These are phyloP conservation scores for Drosophila sp. DNA, from an alignment of 1,140 invertebrate genomes.

Conservation along the genomic window DNA sequence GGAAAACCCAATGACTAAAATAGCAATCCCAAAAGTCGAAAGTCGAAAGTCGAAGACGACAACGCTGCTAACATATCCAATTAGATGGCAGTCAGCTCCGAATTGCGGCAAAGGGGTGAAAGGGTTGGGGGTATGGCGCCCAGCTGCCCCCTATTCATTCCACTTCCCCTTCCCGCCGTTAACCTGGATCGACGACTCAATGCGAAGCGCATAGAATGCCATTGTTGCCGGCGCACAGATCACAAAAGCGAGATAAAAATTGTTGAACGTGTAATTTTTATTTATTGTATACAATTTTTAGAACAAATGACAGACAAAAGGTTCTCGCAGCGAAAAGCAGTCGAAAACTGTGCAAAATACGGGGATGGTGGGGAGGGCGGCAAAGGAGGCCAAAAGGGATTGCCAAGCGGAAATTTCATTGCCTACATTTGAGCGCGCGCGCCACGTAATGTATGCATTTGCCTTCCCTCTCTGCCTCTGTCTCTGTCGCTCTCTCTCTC, in stretches of 20 bases:
- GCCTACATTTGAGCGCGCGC: slow-evolving; percentile 54
- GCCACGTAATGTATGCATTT: slow-evolving; percentile 54
- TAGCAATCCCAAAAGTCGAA: slow-evolving; percentile 33
- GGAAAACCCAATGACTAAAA: slow-evolving; percentile 11
- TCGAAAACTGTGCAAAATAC: neutral
- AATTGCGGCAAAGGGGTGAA: neutral
- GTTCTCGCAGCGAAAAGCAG: slow-evolving; percentile 33
- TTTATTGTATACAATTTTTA: slow-evolving; percentile 83
- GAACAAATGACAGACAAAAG: slow-evolving; percentile 78
- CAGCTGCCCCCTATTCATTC: no score
- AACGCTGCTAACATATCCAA: slow-evolving; percentile 71
- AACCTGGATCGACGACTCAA: neutral
- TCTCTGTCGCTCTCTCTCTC: neutral
- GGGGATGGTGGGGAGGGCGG: neutral
- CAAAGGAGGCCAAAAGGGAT: slow-evolving; percentile 20
- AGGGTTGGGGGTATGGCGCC: neutral
- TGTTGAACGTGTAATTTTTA: slow-evolving; percentile 83
- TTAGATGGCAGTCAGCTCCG: slow-evolving; percentile 57
- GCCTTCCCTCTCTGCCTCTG: neutral
- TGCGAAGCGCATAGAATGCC: slow-evolving; percentile 20
- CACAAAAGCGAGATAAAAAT: slow-evolving; percentile 68
- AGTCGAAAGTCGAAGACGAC: slow-evolving; percentile 63
- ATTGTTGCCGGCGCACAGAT: slow-evolving; percentile 53
- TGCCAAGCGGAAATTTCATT: slow-evolving; percentile 49
- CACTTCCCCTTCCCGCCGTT: neutral